Percentiles rank a stretch among this genome's conserved stretches.
Evolutionary conservation across 2,888 invertebrate genomes (phyloP).

Genomic region (Alentia gelatinosa): DNA sequence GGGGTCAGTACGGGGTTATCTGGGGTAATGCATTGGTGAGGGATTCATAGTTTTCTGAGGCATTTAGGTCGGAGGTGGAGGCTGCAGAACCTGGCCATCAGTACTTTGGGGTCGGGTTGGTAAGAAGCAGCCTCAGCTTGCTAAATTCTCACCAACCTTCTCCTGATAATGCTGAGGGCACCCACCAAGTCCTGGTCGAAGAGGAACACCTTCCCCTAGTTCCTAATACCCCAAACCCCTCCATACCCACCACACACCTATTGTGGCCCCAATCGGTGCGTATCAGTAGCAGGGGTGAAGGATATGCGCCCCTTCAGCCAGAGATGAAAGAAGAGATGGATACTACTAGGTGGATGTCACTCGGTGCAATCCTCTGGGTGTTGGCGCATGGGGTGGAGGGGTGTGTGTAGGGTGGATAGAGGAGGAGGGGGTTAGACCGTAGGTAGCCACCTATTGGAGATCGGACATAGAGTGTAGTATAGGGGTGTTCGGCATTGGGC

Average conservation of each 20-base stretch:
- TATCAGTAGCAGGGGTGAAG: background rate
- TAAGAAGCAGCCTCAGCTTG: background rate
- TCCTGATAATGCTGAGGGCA: background rate
- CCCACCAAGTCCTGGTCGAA: background rate
- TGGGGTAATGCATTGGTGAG: too few species aligned
- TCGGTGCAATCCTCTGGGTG: background rate
- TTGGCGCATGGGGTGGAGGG: background rate
- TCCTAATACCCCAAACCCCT: too few species aligned
- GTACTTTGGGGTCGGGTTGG: too few species aligned
- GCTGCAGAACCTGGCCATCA: too few species aligned
- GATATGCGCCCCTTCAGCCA: background rate
- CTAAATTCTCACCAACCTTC: background rate
- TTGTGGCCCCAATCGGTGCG: background rate
- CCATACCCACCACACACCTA: background rate
- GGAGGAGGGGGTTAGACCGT: background rate
- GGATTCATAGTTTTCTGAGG: too few species aligned
- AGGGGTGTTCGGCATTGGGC: background rate
- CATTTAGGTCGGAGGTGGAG: too few species aligned
- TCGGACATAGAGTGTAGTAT: background rate
- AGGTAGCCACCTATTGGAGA: background rate
- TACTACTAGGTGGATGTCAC: background rate
- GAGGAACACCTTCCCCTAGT: background rate
- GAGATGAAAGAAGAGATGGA: background rate
- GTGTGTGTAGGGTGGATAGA: background rate
- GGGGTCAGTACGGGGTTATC: too few species aligned